phyloP scores from a whole-genome alignment of 2,888 invertebrate genomes.

The Timema cristinae region DNA sequence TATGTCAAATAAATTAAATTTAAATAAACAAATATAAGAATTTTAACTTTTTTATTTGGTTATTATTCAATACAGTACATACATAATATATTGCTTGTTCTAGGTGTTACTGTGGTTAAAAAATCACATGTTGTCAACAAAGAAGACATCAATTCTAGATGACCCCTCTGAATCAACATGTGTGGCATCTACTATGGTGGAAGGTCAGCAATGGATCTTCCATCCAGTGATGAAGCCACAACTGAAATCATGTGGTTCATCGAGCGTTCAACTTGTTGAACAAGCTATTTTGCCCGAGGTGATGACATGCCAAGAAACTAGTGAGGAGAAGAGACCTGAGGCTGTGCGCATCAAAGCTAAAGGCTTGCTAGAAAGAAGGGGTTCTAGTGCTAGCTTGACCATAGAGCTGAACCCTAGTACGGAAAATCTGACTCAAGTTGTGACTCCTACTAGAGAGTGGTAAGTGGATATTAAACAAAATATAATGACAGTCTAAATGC shows the following conservation, averaged over 20 bases:
- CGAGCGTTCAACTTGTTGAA: slow-evolving; percentile 19
- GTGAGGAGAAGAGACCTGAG: slow-evolving; percentile 42
- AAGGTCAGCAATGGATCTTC: slow-evolving; percentile 35
- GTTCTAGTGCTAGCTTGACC: slow-evolving; percentile 87
- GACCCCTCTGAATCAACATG: slow-evolving; percentile 14
- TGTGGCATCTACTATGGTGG: slow-evolving; percentile 15
- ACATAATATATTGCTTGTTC: background rate
- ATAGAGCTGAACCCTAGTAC: slow-evolving; percentile 67
- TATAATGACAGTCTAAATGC: too few species aligned
- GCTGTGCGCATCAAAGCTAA: slow-evolving; percentile 55
- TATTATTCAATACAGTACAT: too few species aligned
- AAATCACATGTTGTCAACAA: slow-evolving; percentile 35
- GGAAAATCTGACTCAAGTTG: slow-evolving; percentile 47
- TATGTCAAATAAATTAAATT: too few species aligned
- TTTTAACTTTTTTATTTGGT: too few species aligned
- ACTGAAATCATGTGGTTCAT: slow-evolving; percentile 18
- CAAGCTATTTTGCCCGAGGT: slow-evolving; percentile 26
- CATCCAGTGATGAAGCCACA: slow-evolving; percentile 34
- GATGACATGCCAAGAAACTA: slow-evolving; percentile 23
- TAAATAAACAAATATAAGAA: too few species aligned
- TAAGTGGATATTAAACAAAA: slow-evolving; percentile 31
- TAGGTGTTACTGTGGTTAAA: slow-evolving; percentile 37
- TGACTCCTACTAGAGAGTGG: slow-evolving; percentile 56
- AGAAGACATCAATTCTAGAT: slow-evolving; percentile 18
- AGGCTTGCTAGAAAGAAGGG: slow-evolving; percentile 76